A percentile compares a stretch with the other conserved stretches of the same genome.
These are phyloP conservation scores for Pantherophis vulpinus DNA, from an alignment of 2,797 vertebrate species.

Conservation along the genomic window DNA sequence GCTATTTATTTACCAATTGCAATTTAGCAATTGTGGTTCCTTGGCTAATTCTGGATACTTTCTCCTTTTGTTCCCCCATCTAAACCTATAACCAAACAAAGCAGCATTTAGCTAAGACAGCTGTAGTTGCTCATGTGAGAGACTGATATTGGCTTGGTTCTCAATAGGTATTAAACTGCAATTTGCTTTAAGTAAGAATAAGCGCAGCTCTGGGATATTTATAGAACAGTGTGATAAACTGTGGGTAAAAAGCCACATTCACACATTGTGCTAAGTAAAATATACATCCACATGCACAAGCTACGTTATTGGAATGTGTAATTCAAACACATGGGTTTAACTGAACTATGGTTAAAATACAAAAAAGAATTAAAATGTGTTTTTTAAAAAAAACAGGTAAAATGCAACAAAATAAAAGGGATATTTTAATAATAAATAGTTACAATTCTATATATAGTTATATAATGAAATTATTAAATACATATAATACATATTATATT, in stretches of 20 bases:
- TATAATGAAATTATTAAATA: not conserved
- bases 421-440: not conserved
- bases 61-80: not conserved
- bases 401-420: not conserved
- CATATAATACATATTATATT: not conserved
- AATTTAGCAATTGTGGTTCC: not conserved
- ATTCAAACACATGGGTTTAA: not conserved
- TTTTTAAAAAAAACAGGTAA: not conserved
- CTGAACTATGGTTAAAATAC: not conserved
- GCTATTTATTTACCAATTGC: not conserved
- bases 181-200: not conserved
- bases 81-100: not conserved
- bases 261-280: not conserved
- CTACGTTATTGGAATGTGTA: not conserved
- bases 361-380: not conserved
- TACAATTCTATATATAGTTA: not conserved
- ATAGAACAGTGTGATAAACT: not conserved
- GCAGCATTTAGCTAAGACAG: not conserved
- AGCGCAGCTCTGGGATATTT: not conserved
- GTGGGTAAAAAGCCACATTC: not conserved
- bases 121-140: not conserved
- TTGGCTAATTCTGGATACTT: not conserved
- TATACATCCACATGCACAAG: not conserved
- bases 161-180: not conserved
- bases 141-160: not conserved